Conservation (phyloP, 2,113 vertebrate species). For the Labeo rohita region DNA sequence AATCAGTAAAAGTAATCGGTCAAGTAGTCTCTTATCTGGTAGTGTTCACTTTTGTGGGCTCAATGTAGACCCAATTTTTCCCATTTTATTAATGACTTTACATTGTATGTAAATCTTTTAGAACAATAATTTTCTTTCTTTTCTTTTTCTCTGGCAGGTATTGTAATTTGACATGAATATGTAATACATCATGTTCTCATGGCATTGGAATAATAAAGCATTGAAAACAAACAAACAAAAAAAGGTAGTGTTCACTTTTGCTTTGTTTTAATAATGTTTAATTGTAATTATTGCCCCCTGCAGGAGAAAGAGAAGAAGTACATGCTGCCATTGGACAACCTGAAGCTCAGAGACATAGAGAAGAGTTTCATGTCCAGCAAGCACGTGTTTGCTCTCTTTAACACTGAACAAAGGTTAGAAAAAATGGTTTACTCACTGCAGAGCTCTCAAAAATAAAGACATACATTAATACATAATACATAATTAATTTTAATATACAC, state of each 20-base stretch:
- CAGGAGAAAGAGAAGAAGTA: slow-evolving; percentile 91
- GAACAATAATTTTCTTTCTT: no score
- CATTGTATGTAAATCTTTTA: no score
- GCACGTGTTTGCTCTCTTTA: slow-evolving; percentile 94
- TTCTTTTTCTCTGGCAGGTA: no score
- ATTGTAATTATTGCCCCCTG: slow-evolving; percentile 48
- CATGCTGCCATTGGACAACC: slow-evolving; percentile 93
- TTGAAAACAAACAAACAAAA: no score
- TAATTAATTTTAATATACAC: neutral
- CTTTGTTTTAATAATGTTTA: neutral
- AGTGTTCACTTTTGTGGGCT: no score
- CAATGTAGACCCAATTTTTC: no score
- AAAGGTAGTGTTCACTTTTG: neutral
- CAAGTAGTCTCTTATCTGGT: no score
- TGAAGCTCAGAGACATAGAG: slow-evolving; percentile 93
- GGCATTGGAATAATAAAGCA: no score
- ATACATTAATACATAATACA: neutral
- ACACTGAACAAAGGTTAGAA: slow-evolving; percentile 90
- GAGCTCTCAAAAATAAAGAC: neutral
- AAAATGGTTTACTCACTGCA: neutral
- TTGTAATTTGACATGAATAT: no score
- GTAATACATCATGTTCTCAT: no score
- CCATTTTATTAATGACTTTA: no score
- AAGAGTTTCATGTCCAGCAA: slow-evolving; percentile 99
- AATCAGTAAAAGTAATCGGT: no score